Percentiles rank a stretch among this genome's conserved stretches.
These are phyloP conservation scores for Strongylocentrotus purpuratus DNA, from an alignment of 35 echinoderm and acorn worm species.

Conservation along the genomic window DNA sequence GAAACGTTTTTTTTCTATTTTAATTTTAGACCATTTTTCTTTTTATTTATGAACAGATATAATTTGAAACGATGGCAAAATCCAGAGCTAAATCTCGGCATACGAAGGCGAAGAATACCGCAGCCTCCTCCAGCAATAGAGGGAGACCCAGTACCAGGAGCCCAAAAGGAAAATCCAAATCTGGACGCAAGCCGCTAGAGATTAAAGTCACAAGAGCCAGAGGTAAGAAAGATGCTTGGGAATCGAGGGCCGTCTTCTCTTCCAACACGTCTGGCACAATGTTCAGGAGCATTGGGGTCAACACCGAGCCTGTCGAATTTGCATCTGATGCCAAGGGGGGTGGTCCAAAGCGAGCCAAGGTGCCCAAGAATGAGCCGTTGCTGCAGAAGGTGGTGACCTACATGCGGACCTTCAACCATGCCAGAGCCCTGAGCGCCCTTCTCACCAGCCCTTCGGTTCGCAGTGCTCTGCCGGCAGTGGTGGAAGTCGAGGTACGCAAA, in stretches of 20 bases:
- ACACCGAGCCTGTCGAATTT: slow-evolving; percentile 33
- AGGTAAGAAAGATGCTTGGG: slow-evolving; percentile 48
- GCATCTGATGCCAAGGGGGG: not conserved
- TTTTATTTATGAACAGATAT: not conserved
- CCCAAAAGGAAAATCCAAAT: slow-evolving; percentile 33
- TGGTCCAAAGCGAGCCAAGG: slow-evolving; percentile 6
- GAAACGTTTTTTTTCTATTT: not conserved
- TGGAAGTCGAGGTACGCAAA: slow-evolving; percentile 42
- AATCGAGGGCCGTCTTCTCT: slow-evolving; percentile 35
- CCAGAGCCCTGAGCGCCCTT: slow-evolving; percentile 41
- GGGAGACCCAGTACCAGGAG: slow-evolving; percentile 9
- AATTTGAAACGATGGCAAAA: slow-evolving; percentile 27
- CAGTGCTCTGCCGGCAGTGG: slow-evolving; percentile 24
- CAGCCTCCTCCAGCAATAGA: not conserved
- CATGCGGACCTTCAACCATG: slow-evolving; percentile 49
- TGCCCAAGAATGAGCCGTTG: slow-evolving; percentile 40
- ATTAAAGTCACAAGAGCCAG: slow-evolving; percentile 30
- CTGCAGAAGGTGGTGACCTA: slow-evolving; percentile 47
- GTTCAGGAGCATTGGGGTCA: slow-evolving; percentile 51
- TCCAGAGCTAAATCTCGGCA: slow-evolving; percentile 10
- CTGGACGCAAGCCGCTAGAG: slow-evolving; percentile 35
- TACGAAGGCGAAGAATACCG: not conserved
- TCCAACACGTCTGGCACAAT: slow-evolving; percentile 34
- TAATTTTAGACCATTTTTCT: not conserved
- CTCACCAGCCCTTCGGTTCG: slow-evolving; percentile 28